Evolutionary conservation across 2,113 vertebrate genomes (phyloP).

Genomic region (Abramis brama): DNA sequence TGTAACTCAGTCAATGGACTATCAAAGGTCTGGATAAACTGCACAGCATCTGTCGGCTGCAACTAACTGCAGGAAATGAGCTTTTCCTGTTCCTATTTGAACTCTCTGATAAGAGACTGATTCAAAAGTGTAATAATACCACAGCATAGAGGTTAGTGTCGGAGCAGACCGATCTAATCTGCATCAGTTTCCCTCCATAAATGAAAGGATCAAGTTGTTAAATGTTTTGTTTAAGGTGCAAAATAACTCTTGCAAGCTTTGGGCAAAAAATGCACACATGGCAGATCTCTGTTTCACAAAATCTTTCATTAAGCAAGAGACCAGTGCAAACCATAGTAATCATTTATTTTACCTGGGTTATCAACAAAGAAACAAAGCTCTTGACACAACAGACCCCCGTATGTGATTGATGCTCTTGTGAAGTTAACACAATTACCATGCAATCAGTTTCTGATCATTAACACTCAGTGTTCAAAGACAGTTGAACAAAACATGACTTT

Average conservation of each 20-base stretch:
- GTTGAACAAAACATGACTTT: constrained; percentile 39
- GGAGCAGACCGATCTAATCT: not conserved
- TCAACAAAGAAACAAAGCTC: not conserved
- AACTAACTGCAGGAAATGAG: constrained; percentile 19
- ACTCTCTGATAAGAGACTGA: constrained; percentile 7
- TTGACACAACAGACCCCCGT: not conserved
- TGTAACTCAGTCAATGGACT: not conserved
- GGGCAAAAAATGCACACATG: not conserved
- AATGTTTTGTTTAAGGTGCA: not conserved
- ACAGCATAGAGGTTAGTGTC: not conserved
- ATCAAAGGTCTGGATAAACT: constrained; percentile 29
- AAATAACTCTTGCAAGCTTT: not conserved
- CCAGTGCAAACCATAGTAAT: not conserved
- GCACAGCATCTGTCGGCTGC: not conserved
- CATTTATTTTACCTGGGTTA: constrained; percentile 19
- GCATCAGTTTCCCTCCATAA: not conserved
- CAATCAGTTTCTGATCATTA: constrained; percentile 53
- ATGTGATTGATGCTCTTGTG: constrained; percentile 34
- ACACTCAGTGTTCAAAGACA: constrained; percentile 45
- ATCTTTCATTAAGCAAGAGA: not conserved
- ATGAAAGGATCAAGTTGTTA: not conserved
- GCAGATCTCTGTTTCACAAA: not conserved
- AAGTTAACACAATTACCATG: constrained; percentile 51
- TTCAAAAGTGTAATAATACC: constrained; percentile 4
- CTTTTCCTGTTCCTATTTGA: not conserved